A percentile compares a stretch with the other conserved stretches of the same genome.
These are phyloP conservation scores for Hypanus sabinus DNA, from an alignment of 2,113 vertebrate genomes.

Conservation along the genomic window DNA sequence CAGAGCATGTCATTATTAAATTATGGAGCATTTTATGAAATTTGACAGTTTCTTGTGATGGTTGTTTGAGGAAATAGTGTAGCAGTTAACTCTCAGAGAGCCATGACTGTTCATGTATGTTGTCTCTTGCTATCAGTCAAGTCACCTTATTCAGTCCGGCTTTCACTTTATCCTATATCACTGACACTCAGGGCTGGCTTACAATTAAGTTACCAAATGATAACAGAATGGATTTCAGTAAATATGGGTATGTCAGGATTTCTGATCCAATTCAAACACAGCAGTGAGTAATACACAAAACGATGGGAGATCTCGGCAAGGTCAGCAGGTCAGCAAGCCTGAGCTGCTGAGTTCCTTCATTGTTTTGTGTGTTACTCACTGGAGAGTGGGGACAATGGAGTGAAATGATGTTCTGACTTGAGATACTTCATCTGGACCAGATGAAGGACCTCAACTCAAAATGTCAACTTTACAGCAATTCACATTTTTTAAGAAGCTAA, in stretches of 20 bases:
- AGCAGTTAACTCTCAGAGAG: conserved; percentile 41
- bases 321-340: no score
- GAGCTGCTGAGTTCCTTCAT: no score
- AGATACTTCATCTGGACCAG: no score
- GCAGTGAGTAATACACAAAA: no score
- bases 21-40: conserved; percentile 42
- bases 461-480: no score
- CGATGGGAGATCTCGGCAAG: no score
- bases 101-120: conserved; percentile 42
- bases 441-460: no score
- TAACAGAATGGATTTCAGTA: not conserved
- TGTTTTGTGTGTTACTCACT: no score
- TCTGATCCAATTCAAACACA: not conserved
- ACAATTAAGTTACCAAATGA: not conserved
- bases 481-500: no score
- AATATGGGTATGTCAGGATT: not conserved
- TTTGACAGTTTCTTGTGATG: conserved; percentile 41
- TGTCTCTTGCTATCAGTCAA: conserved; percentile 42
- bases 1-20: conserved; percentile 46
- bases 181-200: not conserved
- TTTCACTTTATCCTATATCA: conserved; percentile 39
- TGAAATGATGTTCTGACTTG: no score
- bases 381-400: no score
- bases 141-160: conserved; percentile 40
- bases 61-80: conserved; percentile 29